A percentile compares a stretch with the other conserved stretches of the same genome.
These are phyloP conservation scores for Trichogramma pretiosum DNA, from an alignment of 1,140 invertebrate genomes.

Conservation along the genomic window DNA sequence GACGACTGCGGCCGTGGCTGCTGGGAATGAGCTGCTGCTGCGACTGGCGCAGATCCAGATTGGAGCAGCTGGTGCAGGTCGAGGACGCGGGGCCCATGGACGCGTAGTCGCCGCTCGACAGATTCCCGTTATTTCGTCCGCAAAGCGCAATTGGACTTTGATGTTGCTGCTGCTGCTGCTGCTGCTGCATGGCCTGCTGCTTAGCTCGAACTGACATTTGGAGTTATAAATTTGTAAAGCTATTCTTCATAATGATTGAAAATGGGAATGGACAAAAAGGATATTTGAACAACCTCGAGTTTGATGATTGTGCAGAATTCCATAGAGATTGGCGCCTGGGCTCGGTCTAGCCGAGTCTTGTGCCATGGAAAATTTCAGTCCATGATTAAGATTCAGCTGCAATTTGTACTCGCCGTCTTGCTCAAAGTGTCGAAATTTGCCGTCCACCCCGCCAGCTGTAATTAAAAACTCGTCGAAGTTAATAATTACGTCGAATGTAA, in stretches of 20 bases:
- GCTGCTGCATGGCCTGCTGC: too few species aligned
- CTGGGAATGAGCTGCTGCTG: constrained; percentile 11
- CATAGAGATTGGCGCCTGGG: constrained; percentile 46
- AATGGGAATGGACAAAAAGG: neutral
- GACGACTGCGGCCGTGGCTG: too few species aligned
- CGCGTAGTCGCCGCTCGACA: constrained; percentile 23
- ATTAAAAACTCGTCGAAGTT: neutral
- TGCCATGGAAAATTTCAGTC: constrained; percentile 42
- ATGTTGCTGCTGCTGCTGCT: too few species aligned
- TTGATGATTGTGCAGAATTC: constrained; percentile 37
- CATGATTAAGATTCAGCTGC: constrained; percentile 39
- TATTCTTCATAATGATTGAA: too few species aligned
- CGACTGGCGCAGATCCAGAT: neutral
- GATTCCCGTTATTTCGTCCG: too few species aligned
- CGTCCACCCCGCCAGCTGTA: constrained; percentile 45
- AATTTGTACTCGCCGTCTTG: constrained; percentile 38
- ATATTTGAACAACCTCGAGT: constrained; percentile 28
- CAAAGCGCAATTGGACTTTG: too few species aligned
- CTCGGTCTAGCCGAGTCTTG: too few species aligned
- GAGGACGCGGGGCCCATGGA: neutral
- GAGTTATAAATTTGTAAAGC: too few species aligned
- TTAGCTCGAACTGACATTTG: too few species aligned
- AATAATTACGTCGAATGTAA: too few species aligned
- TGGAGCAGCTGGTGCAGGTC: neutral
- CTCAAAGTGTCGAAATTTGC: constrained; percentile 50